Conservation (phyloP, 1,140 invertebrate species). For the Drosophila arizonae region DNA sequence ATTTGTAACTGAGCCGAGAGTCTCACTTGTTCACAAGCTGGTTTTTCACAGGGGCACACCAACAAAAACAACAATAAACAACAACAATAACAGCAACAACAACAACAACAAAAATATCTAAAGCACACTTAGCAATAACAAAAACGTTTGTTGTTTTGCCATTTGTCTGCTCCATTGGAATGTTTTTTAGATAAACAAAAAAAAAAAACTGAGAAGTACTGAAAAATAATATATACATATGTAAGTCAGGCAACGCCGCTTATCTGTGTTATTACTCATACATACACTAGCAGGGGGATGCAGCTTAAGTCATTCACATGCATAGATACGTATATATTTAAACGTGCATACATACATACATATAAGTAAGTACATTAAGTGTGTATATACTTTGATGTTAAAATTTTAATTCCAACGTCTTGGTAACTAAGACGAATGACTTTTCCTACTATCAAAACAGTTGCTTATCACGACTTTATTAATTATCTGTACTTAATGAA, state of each 20-base stretch:
- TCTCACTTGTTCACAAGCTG: constrained; percentile 49
- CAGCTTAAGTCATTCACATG: constrained; percentile 20
- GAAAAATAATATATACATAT: constrained; percentile 18
- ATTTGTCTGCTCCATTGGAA: constrained; percentile 49
- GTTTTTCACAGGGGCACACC: constrained; percentile 47
- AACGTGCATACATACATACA: constrained; percentile 11
- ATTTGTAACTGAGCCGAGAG: constrained; percentile 51
- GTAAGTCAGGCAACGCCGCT: constrained; percentile 34
- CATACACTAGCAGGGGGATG: background rate
- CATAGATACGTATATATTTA: constrained; percentile 1
- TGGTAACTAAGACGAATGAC: constrained; percentile 30
- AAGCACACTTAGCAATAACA: constrained; percentile 34
- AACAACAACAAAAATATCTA: background rate
- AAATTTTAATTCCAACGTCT: constrained; percentile 25
- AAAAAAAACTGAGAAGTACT: constrained; percentile 3
- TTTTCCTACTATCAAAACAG: constrained; percentile 25
- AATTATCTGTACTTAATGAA: constrained; percentile 61
- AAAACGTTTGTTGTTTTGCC: constrained; percentile 67
- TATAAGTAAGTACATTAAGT: background rate
- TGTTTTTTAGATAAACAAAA: constrained; percentile 45
- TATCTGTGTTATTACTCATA: constrained; percentile 33
- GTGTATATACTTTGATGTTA: constrained; percentile 23
- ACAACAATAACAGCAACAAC: constrained; percentile 20
- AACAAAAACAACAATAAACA: constrained; percentile 37
- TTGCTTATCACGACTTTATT: constrained; percentile 63